Evolutionary conservation across 1,140 invertebrate genomes (phyloP).

Genomic region (Gonioctena quinquepunctata): DNA sequence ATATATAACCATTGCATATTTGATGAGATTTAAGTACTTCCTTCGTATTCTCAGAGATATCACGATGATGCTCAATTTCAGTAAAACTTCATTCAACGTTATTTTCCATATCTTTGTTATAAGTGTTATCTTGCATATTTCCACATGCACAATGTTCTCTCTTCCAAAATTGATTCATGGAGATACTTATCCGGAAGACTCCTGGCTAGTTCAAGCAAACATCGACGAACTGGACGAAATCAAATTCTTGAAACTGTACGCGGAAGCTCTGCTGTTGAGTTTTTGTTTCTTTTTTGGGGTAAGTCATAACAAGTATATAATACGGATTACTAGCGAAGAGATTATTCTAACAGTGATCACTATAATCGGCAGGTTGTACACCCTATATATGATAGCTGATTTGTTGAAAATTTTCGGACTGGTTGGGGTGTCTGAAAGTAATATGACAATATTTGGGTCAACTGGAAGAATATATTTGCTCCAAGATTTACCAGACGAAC

Average conservation of each 20-base stretch:
- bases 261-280: conserved; percentile 15
- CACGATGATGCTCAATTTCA: background rate
- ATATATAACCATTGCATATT: conserved; percentile 11
- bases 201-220: conserved; percentile 14
- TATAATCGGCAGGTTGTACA: conserved; percentile 26
- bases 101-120: conserved; percentile 8
- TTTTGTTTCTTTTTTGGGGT: conserved; percentile 23
- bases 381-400: conserved; percentile 25
- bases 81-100: conserved; percentile 8
- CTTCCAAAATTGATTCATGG: conserved; percentile 9
- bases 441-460: too few species aligned
- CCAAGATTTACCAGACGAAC: conserved; percentile 17
- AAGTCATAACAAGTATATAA: background rate
- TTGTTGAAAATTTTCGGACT: conserved; percentile 27
- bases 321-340: background rate
- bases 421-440: conserved; percentile 29
- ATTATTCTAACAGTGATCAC: conserved; percentile 3
- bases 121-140: conserved; percentile 11
- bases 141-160: conserved; percentile 15
- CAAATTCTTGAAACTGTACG: background rate
- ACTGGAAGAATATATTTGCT: conserved; percentile 23
- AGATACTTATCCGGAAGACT: background rate
- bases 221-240: background rate
- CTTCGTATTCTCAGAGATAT: background rate
- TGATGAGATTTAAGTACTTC: background rate